Evolutionary conservation across 1,140 invertebrate species (phyloP).

Genomic region (Thaumatotibia leucotreta): DNA sequence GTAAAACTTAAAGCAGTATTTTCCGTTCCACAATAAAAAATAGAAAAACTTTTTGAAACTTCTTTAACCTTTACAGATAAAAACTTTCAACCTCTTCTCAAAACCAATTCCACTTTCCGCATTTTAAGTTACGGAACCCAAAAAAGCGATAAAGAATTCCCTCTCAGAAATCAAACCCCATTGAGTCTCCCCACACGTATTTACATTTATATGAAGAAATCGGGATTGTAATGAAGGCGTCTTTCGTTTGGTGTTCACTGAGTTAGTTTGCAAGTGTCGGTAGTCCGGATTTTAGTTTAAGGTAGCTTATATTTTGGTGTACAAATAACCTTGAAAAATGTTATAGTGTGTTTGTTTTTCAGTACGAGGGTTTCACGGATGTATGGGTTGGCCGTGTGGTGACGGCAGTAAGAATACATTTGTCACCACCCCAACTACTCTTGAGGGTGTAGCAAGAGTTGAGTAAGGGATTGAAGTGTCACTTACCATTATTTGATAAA

Average conservation of each 20-base stretch:
- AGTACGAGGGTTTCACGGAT: too few relatives aligned
- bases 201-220: constrained; percentile 68
- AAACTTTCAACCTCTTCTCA: constrained; percentile 4
- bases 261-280: not conserved
- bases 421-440: too few relatives aligned
- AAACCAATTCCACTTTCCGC: not conserved
- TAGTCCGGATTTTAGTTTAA: too few relatives aligned
- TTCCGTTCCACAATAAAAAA: not conserved
- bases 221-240: not conserved
- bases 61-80: not conserved
- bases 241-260: not conserved
- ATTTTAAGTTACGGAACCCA: not conserved
- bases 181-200: constrained; percentile 49
- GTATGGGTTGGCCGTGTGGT: too few relatives aligned
- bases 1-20: too few relatives aligned
- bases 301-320: too few relatives aligned
- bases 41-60: not conserved
- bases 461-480: too few relatives aligned
- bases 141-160: constrained; percentile 19
- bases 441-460: too few relatives aligned
- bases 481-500: too few relatives aligned
- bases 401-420: too few relatives aligned
- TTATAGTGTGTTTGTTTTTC: too few relatives aligned
- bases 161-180: constrained; percentile 45
- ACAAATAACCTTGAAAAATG: too few relatives aligned